Base-by-base conservation (phyloP, 1,140 invertebrate genomes). In the Drosophila asahinai region DNA sequence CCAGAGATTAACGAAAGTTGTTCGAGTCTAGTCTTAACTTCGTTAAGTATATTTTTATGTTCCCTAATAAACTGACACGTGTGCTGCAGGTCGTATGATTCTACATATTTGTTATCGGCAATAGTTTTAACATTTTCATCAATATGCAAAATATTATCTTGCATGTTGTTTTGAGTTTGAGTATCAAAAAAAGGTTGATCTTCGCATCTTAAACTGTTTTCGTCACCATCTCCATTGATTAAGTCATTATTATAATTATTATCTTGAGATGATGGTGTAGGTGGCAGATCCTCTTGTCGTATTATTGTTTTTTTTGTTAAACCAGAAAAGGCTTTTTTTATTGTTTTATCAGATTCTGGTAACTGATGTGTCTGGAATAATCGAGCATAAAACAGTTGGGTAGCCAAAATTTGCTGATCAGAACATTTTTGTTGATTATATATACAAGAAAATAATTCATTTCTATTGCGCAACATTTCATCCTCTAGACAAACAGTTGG, bases 241-340 rank as follows among this genome's bases (percentile, higher is more conserved):
- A 63, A 58, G 17, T 75, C 54, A 45, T 67, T 80, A 22, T 89
- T 89, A 27, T 90, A 82, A 38, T 91, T 91, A 55, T 71, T 80
- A 55, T 90, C 87, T 36, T 91, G 83, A 1, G 66, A 62, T 25
- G 47, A 55, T 63, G 59, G 30, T 8, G 71, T 45, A 17, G 65
- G 22, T 45, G 47, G 33, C 17, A 64, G 38, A n/a, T 61, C 49
- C 33, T 61, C 47, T 43, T 83, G 60, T 11, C 27, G 38, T 47
- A 61, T 38, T 17, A 43, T 62, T 15, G 58, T 9, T 33, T 77
- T 87, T 6, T 60, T 76, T 57, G 19, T n/a, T 22, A 63, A 78
- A 12, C 59, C 71, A 5, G 70, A 42, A 40, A 58, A 63, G 19
- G 86, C 58, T n/a, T 72, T 59, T 19, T 82, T 67, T 2, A 51